phyloP scores from a whole-genome alignment of 2,797 vertebrate species.

The Chlorospingus flavigularis region DNA sequence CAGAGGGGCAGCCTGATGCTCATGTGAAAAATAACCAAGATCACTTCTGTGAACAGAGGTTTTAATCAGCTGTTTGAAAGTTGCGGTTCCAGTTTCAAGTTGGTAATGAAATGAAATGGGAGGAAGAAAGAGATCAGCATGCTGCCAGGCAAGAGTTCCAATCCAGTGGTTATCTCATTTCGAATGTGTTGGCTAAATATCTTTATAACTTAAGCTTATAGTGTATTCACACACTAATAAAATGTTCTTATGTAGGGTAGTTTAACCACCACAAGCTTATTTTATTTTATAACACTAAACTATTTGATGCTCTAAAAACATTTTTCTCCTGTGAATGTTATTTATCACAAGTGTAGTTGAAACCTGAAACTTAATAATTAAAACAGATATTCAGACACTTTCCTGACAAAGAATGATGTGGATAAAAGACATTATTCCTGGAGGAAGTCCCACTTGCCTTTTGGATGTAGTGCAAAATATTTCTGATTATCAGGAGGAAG shows the following conservation, averaged over 20 bases:
- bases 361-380: neutral
- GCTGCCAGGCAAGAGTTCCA: conserved; percentile 1
- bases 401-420: neutral
- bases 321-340: conserved; percentile 15
- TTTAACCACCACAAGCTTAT: neutral
- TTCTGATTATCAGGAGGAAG: neutral
- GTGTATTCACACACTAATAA: neutral
- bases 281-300: conserved; percentile 5
- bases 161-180: neutral
- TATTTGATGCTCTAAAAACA: neutral
- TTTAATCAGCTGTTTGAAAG: conserved; percentile 30
- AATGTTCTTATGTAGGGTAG: neutral
- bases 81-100: conserved; percentile 17
- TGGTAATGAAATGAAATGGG: neutral
- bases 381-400: neutral
- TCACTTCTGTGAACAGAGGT: neutral
- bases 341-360: neutral
- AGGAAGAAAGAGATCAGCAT: neutral
- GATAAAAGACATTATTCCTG: neutral
- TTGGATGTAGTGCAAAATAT: neutral
- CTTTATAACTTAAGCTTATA: neutral
- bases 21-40: neutral
- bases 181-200: neutral
- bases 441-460: neutral
- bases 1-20: neutral